Evolutionary conservation across 2,888 invertebrate species (phyloP).

Genomic region (Cepaea hortensis): DNA sequence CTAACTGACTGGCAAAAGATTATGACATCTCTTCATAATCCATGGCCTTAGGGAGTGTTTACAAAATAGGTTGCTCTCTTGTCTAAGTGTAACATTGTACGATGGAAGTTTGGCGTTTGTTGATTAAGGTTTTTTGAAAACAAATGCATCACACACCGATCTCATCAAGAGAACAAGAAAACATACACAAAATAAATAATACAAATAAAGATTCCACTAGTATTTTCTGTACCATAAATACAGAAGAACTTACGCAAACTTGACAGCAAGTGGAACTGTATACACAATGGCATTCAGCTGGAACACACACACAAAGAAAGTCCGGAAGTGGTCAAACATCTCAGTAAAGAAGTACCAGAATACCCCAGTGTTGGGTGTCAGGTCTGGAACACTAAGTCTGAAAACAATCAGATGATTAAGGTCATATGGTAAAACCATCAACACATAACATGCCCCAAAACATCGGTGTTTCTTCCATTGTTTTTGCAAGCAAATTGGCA

Average conservation of each 20-base stretch:
- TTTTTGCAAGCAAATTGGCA: no score
- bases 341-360: conserved; percentile 99
- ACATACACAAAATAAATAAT: neutral
- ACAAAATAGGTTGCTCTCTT: no score
- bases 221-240: neutral
- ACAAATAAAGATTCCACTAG: neutral
- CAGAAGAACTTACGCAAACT: conserved; percentile 77
- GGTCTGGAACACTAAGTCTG: conserved; percentile 92
- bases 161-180: neutral
- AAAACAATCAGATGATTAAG: conserved; percentile 55
- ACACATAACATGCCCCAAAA: no score
- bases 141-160: no score
- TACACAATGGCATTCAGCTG: conserved; percentile 97
- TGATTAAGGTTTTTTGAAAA: no score
- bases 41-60: no score
- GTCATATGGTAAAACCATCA: no score
- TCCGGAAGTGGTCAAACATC: conserved; percentile 98
- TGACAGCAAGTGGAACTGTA: conserved; percentile 85
- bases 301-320: conserved; percentile 95
- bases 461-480: no score
- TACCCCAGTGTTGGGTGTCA: conserved; percentile 96
- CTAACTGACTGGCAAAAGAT: no score
- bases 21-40: no score
- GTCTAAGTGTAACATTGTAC: no score
- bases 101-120: no score